Percentiles rank a stretch among this genome's conserved stretches.
Evolutionary conservation across 2,797 vertebrate genomes (phyloP).

Genomic region (Tympanoctomys barrerae): DNA sequence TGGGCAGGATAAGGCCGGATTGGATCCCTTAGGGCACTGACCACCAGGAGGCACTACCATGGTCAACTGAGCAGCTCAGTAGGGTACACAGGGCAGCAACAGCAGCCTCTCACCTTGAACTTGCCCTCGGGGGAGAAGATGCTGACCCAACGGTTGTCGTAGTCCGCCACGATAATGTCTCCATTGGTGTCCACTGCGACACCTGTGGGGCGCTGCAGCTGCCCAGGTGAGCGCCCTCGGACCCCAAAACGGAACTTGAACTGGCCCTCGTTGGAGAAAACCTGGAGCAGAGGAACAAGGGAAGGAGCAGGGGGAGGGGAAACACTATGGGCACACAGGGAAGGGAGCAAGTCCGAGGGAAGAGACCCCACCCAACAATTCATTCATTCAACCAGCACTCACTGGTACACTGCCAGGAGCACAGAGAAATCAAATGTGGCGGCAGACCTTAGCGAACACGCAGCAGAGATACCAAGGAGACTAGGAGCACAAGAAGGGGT

Average conservation of each 20-base stretch:
- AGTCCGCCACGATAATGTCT: slow-evolving; percentile 97
- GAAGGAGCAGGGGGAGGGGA: slow-evolving; percentile 31
- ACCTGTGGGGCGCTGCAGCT: slow-evolving; percentile 96
- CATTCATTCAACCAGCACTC: slow-evolving; percentile 47
- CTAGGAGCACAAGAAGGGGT: background rate
- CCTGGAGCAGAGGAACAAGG: slow-evolving; percentile 84
- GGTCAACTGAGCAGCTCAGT: background rate
- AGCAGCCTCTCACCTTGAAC: slow-evolving; percentile 93
- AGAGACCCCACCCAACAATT: slow-evolving; percentile 20
- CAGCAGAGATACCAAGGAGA: background rate
- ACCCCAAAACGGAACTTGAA: slow-evolving; percentile 98
- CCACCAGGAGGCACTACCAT: background rate
- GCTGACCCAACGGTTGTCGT: slow-evolving; percentile 99
- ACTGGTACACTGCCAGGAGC: background rate
- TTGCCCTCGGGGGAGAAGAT: slow-evolving; percentile 98
- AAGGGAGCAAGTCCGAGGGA: slow-evolving; percentile 63
- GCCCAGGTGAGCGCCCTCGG: slow-evolving; percentile 96
- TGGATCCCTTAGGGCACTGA: background rate
- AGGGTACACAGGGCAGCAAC: background rate
- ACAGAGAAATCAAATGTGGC: background rate
- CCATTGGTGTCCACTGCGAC: slow-evolving; percentile 96
- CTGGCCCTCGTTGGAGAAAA: slow-evolving; percentile 97
- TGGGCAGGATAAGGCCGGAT: background rate
- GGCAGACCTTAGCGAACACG: background rate
- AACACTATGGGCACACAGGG: slow-evolving; percentile 66